Base-by-base conservation (phyloP, 2,797 vertebrate genomes). In the Chloroceryle inda region DNA sequence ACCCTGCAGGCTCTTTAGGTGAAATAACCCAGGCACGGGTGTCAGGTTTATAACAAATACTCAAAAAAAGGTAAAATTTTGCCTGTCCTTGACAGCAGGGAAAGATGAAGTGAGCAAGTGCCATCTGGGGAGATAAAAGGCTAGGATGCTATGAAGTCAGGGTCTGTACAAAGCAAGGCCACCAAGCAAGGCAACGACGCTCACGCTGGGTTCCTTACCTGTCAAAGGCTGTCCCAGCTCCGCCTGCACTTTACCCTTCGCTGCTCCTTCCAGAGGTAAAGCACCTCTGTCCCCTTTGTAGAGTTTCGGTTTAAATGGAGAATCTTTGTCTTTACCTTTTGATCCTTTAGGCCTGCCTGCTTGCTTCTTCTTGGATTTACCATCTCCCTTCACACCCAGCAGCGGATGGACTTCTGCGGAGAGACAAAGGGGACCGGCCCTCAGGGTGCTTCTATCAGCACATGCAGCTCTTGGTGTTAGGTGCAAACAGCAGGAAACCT, bases 271-370 rank as follows among this genome's bases (percentile, higher is more conserved):
- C 98, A 99, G 95, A 97, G 99, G 98, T 95, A 99, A 99, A 96
- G 96, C 45, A 97, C 98, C 98, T 98, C 99, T 99, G 96, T 99
- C 99, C 92, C 99, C 99, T 98, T 99, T 99, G 99, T 98, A 99
- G 98, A 99, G 98, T 98, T 99, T 99, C 96, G 99, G 98, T 98
- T 99, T 99, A 98, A 99, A 99, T 98, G 99, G 98, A 98, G 99
- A 99, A 98, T 99, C 99, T 99, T 99, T 99, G 98, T 99, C 99
- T 99, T 99, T 99, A 99, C 99, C 99, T 99, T 99, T 99, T 98
- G 99, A 99, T 98, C 99, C 99, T 98, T 99, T 99, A 80, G 99
- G 99, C 91, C 99, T 99, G 88, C 99, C 99, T 40, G 99, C 99
- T 77, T 99, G 99, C 98, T 99, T 99, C 99, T 99, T 99, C 99